Evolutionary conservation across 35 echinoderm and acorn worm species (phyloP), one percentile per base, ranked within the genome.

Genomic region (Lytechinus pictus): DNA sequence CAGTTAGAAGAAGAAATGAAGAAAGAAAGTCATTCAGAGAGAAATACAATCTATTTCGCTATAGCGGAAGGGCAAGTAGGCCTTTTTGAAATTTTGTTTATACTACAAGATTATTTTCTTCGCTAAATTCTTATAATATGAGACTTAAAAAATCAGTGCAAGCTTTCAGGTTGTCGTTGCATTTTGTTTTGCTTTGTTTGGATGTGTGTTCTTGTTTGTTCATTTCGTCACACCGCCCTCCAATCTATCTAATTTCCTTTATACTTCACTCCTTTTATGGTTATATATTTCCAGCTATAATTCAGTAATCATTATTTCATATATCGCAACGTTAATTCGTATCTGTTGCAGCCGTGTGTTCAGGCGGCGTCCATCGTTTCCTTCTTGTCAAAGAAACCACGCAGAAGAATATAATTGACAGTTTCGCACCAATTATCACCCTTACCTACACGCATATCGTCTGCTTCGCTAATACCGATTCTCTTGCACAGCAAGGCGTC

Each of bases 391-490:
- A 90, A 51, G 28, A 51, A 54, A 13, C 52, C 16, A 54, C 27
- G 88, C 88, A 27, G 88, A 90, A 90, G 88, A 54, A 29, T 52
- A 90, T 90, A 90, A 90, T 90, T 90, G 88, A 90, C 88, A 90
- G 88, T 90, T 90, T 90, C 88, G 28, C 88, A 33, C 88, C 88
- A 90, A 90, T 90, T 90, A 90, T 90, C 29, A 27, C 88, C 29
- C 88, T 8, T 19, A 90, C 33, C 28, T 52, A 90, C 88, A 90
- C 88, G 66, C 66, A 79, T 24, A 24, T 79, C 66, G 66, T 90
- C 88, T 44, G 88, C 88, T 90, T 19, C 27, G 88, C 27, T 28
- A 51, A 88, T 13, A 21, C 88, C 14, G 10, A 28, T 54, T 44
- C 88, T 44, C 88, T 52, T 14, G n/a, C 66, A 79, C 66, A 79